Base-by-base conservation (phyloP, 2,888 invertebrate genomes). In the Ophion slaviceki region DNA sequence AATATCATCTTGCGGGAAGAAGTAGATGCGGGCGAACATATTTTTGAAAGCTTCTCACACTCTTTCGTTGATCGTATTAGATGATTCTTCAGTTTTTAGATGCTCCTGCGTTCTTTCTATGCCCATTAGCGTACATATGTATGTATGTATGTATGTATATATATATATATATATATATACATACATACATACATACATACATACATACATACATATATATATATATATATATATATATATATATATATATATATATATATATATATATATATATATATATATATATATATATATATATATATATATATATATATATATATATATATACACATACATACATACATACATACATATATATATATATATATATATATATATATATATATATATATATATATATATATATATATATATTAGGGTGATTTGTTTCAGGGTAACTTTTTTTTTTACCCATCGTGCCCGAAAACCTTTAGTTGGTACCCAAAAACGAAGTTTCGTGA, bases 31-130 rank as follows among this genome's bases (percentile, higher is more conserved):
- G 83, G 86, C 86, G 83, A 86, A 86, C 86, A 86, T 81, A 75
- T 81, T 62, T 71, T 86, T 83, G n/a, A 61, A 86, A 83, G 86
- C 86, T 86, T 86, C 72, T 86, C 40, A 83, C 86, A 86, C 83
- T 70, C 59, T 83, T 80, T 83, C 68, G 71, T 83, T 83, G 40
- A 74, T 61, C 77, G 68, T 86, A 74, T 77, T 86, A 86, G 83
- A 83, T 53, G 77, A 86, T 74, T 74, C 20, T 83, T 83, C 32
- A 77, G 71, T 83, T 86, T 70, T 68, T 86, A 87, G 87, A 85
- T 80, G 85, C 85, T 86, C 81, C 75, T 66, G 75, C 76, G 78
- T 81, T 76, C 64, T 79, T 74, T 83, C 47, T 70, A 62, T 81
- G 76, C 59, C 62, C 47, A 32, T 24, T 80, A 71, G 24, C 47